Evolutionary conservation across 1,140 invertebrate species (phyloP), one percentile per base, ranked within the genome.

Genomic region (Oreohelix idahoensis): DNA sequence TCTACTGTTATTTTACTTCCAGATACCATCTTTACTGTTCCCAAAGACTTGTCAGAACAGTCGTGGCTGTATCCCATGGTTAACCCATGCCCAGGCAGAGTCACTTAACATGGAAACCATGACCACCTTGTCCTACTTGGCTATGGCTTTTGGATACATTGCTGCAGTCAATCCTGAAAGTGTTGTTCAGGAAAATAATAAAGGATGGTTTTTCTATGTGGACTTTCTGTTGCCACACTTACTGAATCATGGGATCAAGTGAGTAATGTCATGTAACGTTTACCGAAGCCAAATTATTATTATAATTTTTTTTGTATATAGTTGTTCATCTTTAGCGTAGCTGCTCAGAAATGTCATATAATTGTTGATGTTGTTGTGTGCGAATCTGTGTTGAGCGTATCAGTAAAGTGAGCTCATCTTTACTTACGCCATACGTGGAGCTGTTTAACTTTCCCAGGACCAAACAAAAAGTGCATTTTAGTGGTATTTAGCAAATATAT

Each of bases 231-330:
- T 85, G 70, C n/a, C 66, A 15, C 35, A 66, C 45, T 49, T 81
- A n/a, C 77, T 86, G 35, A 35, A 51, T 26, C 45, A 82, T 39
- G 63, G 77, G 17, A 77, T 32, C 38, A 83, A 73, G 83, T 87
- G 79, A 81, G 79, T 79, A 11, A 11, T 66, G 63, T 32, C n/a
- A n/a, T n/a, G n/a, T n/a, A n/a, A n/a, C n/a, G n/a, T n/a, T n/a
- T n/a, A n/a, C n/a, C n/a, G n/a, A n/a, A n/a, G n/a, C n/a, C n/a
- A n/a, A n/a, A n/a, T n/a, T n/a, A n/a, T n/a, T n/a, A n/a, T n/a
- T n/a, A n/a, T n/a, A n/a, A n/a, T n/a, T n/a, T n/a, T n/a, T n/a
- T n/a, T n/a, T n/a, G n/a, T n/a, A n/a, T n/a, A n/a, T n/a, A n/a
- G n/a, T n/a, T n/a, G n/a, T n/a, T n/a, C n/a, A n/a, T n/a, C n/a